Percentiles rank a stretch among this genome's conserved stretches.
These are phyloP conservation scores for Phrynocephalus guinanensis DNA, from an alignment of 2,797 vertebrate species.

Conservation along the genomic window DNA sequence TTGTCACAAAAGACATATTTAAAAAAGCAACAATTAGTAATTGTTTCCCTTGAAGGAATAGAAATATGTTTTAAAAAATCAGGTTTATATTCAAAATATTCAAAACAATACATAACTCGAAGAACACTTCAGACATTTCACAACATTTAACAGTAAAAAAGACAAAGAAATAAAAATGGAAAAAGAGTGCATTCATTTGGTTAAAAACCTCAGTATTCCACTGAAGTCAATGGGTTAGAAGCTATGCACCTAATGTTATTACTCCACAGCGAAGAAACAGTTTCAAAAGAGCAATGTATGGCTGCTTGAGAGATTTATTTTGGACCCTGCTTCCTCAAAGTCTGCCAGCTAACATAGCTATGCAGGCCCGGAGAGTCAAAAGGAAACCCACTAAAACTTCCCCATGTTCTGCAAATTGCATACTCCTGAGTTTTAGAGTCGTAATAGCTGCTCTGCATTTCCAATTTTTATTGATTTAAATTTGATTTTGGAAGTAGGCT, in stretches of 20 bases:
- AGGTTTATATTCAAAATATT: conserved; percentile 73
- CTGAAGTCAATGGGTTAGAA: conserved; percentile 41
- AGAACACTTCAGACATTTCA: conserved; percentile 75
- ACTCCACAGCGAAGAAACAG: conserved; percentile 10
- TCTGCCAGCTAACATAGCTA: too few relatives aligned
- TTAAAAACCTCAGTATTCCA: conserved; percentile 21
- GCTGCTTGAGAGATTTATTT: too few relatives aligned
- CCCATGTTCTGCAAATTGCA: too few relatives aligned
- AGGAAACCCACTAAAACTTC: too few relatives aligned
- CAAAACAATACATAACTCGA: conserved; percentile 71
- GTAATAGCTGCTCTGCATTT: too few relatives aligned
- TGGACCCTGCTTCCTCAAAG: too few relatives aligned
- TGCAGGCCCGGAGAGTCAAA: too few relatives aligned
- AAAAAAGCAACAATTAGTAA: conserved; percentile 77
- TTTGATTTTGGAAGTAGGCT: too few relatives aligned
- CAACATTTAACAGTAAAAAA: conserved; percentile 67
- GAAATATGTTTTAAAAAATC: conserved; percentile 62
- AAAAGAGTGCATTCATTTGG: neutral
- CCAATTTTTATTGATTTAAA: too few relatives aligned
- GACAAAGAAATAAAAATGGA: conserved; percentile 4
- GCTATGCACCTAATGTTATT: neutral
- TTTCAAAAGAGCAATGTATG: conserved; percentile 5
- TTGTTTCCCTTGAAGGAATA: conserved; percentile 78
- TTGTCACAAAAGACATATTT: conserved; percentile 81
- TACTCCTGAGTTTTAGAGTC: too few relatives aligned